phyloP scores from a whole-genome alignment of 2,888 invertebrate genomes.

The Sacculina carcini region DNA sequence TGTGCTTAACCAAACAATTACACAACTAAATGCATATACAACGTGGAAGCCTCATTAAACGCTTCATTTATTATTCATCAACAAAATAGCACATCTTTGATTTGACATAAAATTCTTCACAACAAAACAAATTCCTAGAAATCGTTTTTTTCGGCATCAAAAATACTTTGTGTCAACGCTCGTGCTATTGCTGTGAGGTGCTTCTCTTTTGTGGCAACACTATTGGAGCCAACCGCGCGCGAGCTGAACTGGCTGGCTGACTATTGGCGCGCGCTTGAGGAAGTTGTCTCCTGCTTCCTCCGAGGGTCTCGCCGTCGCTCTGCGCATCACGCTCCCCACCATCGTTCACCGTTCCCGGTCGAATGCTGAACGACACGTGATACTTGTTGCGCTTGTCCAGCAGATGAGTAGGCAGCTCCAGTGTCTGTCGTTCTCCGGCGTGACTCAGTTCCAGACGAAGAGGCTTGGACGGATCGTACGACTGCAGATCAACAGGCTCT shows the following conservation, averaged over 20 bases:
- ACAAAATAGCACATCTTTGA: not conserved
- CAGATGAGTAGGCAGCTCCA: slow-evolving; percentile 61
- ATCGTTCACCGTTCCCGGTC: not conserved
- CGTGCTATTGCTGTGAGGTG: too few relatives aligned
- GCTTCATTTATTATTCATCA: too few relatives aligned
- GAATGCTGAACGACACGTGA: slow-evolving; percentile 69
- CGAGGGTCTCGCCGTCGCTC: not conserved
- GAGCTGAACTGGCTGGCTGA: too few relatives aligned
- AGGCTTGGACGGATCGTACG: slow-evolving; percentile 17
- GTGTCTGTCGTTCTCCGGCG: slow-evolving; percentile 47
- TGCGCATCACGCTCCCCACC: not conserved
- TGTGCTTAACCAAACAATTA: too few relatives aligned
- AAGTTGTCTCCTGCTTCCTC: not conserved
- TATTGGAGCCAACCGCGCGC: not conserved
- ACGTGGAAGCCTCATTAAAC: too few relatives aligned
- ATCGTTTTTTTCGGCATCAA: too few relatives aligned
- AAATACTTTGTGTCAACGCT: too few relatives aligned
- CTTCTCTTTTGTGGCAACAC: too few relatives aligned
- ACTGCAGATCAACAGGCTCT: slow-evolving; percentile 20
- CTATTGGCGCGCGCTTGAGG: too few relatives aligned
- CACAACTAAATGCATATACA: too few relatives aligned
- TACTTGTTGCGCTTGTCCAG: slow-evolving; percentile 68
- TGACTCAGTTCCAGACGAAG: slow-evolving; percentile 46
- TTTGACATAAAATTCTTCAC: not conserved
- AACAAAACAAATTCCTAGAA: not conserved